Evolutionary conservation across 2,888 invertebrate genomes (phyloP), one percentile per base, ranked within the genome.

Genomic region (Eugnorisma glareosa): DNA sequence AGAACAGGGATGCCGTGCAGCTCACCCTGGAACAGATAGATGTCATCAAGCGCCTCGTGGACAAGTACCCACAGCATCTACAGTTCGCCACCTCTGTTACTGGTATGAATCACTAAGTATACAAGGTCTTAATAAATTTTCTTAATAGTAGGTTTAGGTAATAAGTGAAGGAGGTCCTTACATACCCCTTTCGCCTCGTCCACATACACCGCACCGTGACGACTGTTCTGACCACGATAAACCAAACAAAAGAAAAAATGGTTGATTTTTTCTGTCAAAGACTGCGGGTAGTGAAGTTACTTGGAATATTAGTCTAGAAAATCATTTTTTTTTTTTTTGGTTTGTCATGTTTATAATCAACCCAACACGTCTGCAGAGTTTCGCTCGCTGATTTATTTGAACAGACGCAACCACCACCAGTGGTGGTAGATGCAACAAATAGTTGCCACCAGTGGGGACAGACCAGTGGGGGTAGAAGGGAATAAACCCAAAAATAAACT

Each of bases 21-120:
- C 94, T 97, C 86, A 97, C 98, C 15, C 91, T 98, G 79, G 98
- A 98, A 86, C 98, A 98, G 93, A 97, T 98, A 75, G 98, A 98
- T 93, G 97, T 98, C 82, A 98, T 98, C 93, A 97, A 97, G 89
- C 97, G 98, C 67, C 97, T 98, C 69, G 97, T 98, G 31, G 97
- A 97, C 79, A 97, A 97, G 89, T 98, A 98, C 92, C 97, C 97
- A 0, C 97, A 97, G 74, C 95, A 97, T 76, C 93, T 98, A 88
- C 97, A 97, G 87, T 97, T 97, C 84, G 97, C 97, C 83, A 97
- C 97, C 13, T 97, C 98, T 0, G 97, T 98, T n/a, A 97, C 97
- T 89, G 98, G 98, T 98, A 92, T 13, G 45, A 7, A 54, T 15
- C 18, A 64, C 43, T 40, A 21, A 15, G 8, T n/a, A 11, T 54